Evolutionary conservation across 2,888 invertebrate species (phyloP).

Genomic region (Philhelius pedissequus): DNA sequence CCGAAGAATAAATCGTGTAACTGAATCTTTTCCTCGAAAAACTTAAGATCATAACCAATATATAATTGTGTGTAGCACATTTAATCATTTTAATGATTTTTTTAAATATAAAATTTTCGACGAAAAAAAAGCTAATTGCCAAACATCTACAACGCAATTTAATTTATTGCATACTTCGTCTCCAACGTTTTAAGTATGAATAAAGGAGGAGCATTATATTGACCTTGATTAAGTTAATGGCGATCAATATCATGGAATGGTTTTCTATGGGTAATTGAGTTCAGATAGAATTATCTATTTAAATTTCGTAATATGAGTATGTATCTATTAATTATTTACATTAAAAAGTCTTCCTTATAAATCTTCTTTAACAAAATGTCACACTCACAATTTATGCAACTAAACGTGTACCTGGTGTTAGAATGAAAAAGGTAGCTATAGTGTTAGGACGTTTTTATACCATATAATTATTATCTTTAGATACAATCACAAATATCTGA

Average conservation of each 20-base stretch:
- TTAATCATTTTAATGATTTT: no score
- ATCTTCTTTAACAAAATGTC: neutral
- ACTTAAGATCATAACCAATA: no score
- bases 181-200: neutral
- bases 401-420: no score
- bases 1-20: no score
- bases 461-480: conserved; percentile 6
- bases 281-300: neutral
- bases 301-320: neutral
- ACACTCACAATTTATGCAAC: neutral
- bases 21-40: no score
- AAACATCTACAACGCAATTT: neutral
- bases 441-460: conserved; percentile 3
- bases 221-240: neutral
- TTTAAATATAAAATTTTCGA: neutral
- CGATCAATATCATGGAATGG: neutral
- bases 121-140: neutral
- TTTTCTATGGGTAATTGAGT: neutral
- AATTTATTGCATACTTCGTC: neutral
- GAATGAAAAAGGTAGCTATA: no score
- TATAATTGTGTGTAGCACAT: no score
- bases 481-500: conserved; percentile 53
- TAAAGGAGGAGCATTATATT: neutral
- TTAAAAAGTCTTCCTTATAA: conserved; percentile 11
- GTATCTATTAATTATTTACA: neutral